Base-by-base conservation (phyloP, 2,888 invertebrate species). In the Drosophila mulleri region DNA sequence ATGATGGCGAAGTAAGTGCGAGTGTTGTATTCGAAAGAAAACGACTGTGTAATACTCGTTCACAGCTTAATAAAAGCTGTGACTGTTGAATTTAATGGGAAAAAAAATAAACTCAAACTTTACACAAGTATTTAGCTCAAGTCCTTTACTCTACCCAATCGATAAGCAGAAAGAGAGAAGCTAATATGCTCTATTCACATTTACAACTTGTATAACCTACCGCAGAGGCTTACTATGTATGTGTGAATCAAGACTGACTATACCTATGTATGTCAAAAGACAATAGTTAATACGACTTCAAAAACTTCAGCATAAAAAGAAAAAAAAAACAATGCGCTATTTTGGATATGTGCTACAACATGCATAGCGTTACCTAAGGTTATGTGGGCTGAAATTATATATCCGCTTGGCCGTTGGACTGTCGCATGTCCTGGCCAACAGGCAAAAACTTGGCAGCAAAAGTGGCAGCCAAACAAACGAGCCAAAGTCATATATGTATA, bases 361-460 rank as follows among this genome's bases (percentile, higher is more conserved):
- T 53, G 39, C 53, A 39, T 37, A 20, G 20, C 11, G 11, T 37
- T 61, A 37, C 7, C 39, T 45, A 14, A 35, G 61, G 67, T 50
- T 58, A 23, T 41, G 39, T 35, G 26, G 41, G 41, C 41, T n/a
- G 32, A 69, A 84, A 72, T 72, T 78, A 80, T 80, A 85, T 88
- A 80, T 80, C 83, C 67, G 83, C 88, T 83, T 83, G 78, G 74
- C 67, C 57, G 50, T n/a, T 65, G 61, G 72, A 66, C 66, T 65
- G 62, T 73, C 69, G 72, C 73, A 83, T 83, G 83, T 83, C 72
- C 72, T 71, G 70, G 56, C 67, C 64, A 72, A 37, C 5, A 61
- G 56, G 47, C 45, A 47, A 70, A 73, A 76, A 76, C 63, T 67
- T 81, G 59, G 29, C 47, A 61, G 60, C 48, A 44, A 62, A 62